Percentiles rank a stretch among this genome's conserved stretches.
phyloP scores from a whole-genome alignment of 1,140 invertebrate genomes.

The Psix sp. region DNA sequence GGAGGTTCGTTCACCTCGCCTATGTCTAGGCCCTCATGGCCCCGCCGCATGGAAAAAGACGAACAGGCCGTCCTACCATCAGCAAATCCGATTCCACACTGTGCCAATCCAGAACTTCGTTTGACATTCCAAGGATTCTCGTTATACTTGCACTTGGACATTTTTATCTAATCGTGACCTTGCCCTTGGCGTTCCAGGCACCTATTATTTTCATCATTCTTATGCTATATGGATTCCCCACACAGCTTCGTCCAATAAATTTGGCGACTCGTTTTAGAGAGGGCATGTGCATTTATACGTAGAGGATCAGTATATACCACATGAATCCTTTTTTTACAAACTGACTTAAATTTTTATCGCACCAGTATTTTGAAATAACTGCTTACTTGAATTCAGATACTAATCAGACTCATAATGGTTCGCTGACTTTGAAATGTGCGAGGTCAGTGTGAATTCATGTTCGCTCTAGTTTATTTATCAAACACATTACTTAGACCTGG shows the following conservation, averaged over 20 bases:
- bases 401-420: slow-evolving; percentile 26
- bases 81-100: slow-evolving; percentile 45
- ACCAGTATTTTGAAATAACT: slow-evolving; percentile 20
- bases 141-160: slow-evolving; percentile 63
- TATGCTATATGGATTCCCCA: slow-evolving; percentile 5
- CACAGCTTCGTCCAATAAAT: slow-evolving; percentile 31
- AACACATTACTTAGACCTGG: no score
- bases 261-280: slow-evolving; percentile 4
- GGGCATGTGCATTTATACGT: slow-evolving; percentile 7
- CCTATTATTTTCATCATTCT: slow-evolving; percentile 46
- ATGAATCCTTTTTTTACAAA: slow-evolving; percentile 32
- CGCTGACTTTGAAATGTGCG: slow-evolving; percentile 39
- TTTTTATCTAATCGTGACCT: slow-evolving; percentile 48
- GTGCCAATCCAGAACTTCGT: slow-evolving; percentile 56
- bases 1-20: slow-evolving; percentile 71
- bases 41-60: slow-evolving; percentile 45
- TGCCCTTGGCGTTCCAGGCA: slow-evolving; percentile 43
- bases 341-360: slow-evolving; percentile 32
- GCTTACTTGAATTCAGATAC: slow-evolving; percentile 23
- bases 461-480: slow-evolving; percentile 1
- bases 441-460: slow-evolving; percentile 51
- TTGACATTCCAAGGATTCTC: slow-evolving; percentile 66
- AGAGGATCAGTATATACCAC: slow-evolving; percentile 15
- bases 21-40: slow-evolving; percentile 51
- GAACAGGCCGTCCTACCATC: slow-evolving; percentile 22